phyloP scores from a whole-genome alignment of 2,888 invertebrate species.

The Glyphotaelius pellucidus region DNA sequence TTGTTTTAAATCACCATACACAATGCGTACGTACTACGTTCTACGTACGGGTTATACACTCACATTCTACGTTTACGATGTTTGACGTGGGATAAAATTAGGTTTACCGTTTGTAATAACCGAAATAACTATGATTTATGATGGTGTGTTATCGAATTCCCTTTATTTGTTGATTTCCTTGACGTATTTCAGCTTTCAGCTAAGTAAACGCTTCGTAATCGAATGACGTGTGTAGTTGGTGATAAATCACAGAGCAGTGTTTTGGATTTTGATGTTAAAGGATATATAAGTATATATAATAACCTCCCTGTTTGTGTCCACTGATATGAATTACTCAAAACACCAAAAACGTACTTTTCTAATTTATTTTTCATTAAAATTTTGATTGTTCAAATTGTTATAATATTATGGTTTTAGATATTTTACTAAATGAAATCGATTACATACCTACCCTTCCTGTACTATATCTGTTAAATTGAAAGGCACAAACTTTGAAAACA shows the following conservation, averaged over 20 bases:
- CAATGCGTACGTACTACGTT: not conserved
- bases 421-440: too few species aligned
- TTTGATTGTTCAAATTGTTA: too few species aligned
- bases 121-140: constrained; percentile 38
- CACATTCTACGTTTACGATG: not conserved
- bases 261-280: not conserved
- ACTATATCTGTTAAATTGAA: too few species aligned
- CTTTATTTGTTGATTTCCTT: constrained; percentile 2
- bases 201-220: not conserved
- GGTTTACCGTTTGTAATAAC: not conserved
- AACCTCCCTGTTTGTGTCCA: not conserved
- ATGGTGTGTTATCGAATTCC: constrained; percentile 7
- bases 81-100: not conserved
- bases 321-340: not conserved
- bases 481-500: too few species aligned
- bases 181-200: not conserved
- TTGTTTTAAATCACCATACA: not conserved
- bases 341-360: not conserved
- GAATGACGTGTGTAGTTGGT: not conserved
- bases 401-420: too few species aligned
- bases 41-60: not conserved
- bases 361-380: too few species aligned
- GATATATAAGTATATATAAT: not conserved
- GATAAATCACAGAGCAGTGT: not conserved
- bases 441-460: too few species aligned